phyloP scores from a whole-genome alignment of 2,888 invertebrate species.

The Drosophila pseudotalamancana region DNA sequence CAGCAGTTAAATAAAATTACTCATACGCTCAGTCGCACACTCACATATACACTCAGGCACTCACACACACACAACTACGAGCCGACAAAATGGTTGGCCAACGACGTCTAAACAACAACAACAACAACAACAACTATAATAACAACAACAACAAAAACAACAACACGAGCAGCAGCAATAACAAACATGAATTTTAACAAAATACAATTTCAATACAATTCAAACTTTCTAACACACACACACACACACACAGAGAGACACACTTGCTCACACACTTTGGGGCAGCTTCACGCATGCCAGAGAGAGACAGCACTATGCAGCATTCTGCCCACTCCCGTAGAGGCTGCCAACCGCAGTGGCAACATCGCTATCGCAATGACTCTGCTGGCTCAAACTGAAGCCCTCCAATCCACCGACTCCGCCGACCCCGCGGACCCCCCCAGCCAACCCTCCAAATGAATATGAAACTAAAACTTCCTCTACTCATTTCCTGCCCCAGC shows the following conservation, averaged over 20 bases:
- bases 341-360: conserved; percentile 70
- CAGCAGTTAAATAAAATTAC: conserved; percentile 71
- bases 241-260: conserved; percentile 43
- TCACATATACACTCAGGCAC: conserved; percentile 31
- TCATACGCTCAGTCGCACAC: conserved; percentile 67
- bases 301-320: conserved; percentile 43
- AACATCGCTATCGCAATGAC: conserved; percentile 68
- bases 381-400: conserved; percentile 33
- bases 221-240: conserved; percentile 80
- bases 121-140: conserved; percentile 39
- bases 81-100: conserved; percentile 80
- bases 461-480: conserved; percentile 82
- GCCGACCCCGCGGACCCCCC: neutral
- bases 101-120: conserved; percentile 74
- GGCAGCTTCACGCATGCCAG: conserved; percentile 13
- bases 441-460: conserved; percentile 46
- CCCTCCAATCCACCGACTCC: too few relatives aligned
- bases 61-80: conserved; percentile 39
- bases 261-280: conserved; percentile 7
- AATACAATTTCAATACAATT: conserved; percentile 83
- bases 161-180: conserved; percentile 53
- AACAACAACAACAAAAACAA: conserved; percentile 62
- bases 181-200: conserved; percentile 82
- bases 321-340: conserved; percentile 17
- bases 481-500: conserved; percentile 75